Evolutionary conservation across 2,888 invertebrate genomes (phyloP), one percentile per base, ranked within the genome.

Genomic region (Heliconius cydno): DNA sequence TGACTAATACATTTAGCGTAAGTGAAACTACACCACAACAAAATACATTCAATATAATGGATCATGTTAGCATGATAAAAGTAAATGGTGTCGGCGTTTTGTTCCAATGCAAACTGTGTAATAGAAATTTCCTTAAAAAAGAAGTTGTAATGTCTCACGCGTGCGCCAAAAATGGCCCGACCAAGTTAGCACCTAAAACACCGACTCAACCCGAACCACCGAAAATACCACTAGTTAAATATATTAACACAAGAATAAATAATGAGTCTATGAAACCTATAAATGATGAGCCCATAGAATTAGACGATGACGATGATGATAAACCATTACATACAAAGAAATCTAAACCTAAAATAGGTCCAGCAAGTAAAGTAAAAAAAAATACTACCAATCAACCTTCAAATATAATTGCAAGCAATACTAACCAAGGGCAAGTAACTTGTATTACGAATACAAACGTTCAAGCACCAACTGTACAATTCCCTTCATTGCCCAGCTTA

Each of bases 101-200:
- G 28, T 95, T 91, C 85, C 94, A 94, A 82, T 95, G 95, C 86
- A 92, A 92, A 84, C 84, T 94, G 30, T 95, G 95, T 81, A 93
- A 93, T 81, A 90, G 94, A 83, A 94, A 95, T 82, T 94, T 95
- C 82, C 85, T 95, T 7, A 93, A 91, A 81, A 92, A 92, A 84
- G 92, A 94, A 76, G 91, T 92, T 4, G 92, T 95, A 1, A 83
- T 90, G 85, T 87, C 88, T 80, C 95, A 95, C 81, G 91, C 88
- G 66, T 95, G 95, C 86, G 92, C 95, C 46, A 94, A 92, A 88
- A 92, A 88, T 84, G 92, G 91, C 79, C 85, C 87, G 22, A 88
- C 90, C 28, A 94, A 93, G 86, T 77, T 87, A 71, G 89, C 91
- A 81, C 85, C 86, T 34, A 90, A 89, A 82, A 86, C 84, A 38